phyloP scores from a whole-genome alignment of 2,888 invertebrate genomes.

The Ecdyonurus torrentis region DNA sequence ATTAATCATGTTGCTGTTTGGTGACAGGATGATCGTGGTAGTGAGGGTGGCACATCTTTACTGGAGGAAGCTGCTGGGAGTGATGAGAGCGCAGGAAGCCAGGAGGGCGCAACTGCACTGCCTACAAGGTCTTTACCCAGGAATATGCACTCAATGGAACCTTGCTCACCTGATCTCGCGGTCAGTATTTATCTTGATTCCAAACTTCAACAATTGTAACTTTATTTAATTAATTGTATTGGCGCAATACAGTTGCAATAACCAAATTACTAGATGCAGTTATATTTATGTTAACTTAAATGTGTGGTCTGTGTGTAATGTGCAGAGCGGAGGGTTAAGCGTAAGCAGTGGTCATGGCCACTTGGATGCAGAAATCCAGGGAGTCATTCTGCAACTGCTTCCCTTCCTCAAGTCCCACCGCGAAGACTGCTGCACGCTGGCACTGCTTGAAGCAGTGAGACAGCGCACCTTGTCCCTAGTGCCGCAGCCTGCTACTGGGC shows the following conservation, averaged over 20 bases:
- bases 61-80: background rate
- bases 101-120: background rate
- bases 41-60: background rate
- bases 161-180: background rate
- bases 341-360: background rate
- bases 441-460: slow-evolving; percentile 33
- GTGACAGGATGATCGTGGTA: background rate
- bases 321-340: background rate
- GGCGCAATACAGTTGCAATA: too few species aligned
- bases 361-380: slow-evolving; percentile 19
- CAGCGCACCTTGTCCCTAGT: slow-evolving; percentile 30
- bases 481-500: slow-evolving; percentile 16
- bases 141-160: background rate
- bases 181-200: too few species aligned
- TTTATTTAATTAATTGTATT: too few species aligned
- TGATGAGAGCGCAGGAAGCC: background rate
- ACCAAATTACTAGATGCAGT: too few species aligned
- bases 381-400: slow-evolving; percentile 33
- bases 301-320: too few species aligned
- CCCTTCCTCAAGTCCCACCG: slow-evolving; percentile 35
- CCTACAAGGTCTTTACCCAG: background rate
- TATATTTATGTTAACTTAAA: too few species aligned
- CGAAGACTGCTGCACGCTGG: slow-evolving; percentile 34
- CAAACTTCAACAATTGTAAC: too few species aligned
- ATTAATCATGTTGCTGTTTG: background rate